Evolutionary conservation across 2,113 vertebrate genomes (phyloP).

Genomic region (Natator depressus): DNA sequence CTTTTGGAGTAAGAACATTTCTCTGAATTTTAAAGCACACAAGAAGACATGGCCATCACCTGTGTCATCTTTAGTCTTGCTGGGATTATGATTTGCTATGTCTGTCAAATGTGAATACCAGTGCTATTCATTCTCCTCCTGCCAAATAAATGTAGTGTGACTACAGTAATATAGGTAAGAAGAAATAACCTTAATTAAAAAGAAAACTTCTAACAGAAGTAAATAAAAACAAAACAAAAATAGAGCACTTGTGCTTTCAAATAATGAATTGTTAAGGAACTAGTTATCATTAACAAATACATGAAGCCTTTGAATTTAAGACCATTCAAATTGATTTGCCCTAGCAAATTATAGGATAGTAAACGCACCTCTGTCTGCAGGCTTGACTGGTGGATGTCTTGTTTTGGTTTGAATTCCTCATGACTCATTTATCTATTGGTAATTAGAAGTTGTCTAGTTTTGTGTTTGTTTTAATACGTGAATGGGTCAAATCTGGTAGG

Average conservation of each 20-base stretch:
- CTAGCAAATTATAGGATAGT: background rate
- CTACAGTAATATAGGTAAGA: background rate
- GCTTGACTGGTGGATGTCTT: conserved; percentile 49
- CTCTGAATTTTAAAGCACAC: background rate
- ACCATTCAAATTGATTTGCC: background rate
- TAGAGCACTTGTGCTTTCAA: background rate
- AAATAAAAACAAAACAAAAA: background rate
- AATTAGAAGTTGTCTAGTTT: conserved; percentile 70
- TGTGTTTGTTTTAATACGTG: conserved; percentile 57
- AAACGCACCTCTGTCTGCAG: background rate
- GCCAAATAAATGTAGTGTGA: background rate
- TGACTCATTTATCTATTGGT: conserved; percentile 43
- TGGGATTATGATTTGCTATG: background rate
- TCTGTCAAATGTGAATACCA: background rate
- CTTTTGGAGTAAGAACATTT: background rate
- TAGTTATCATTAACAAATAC: background rate
- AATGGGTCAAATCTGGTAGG: conserved; percentile 53
- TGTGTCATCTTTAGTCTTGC: background rate
- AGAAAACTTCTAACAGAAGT: background rate
- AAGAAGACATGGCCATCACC: background rate
- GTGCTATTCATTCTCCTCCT: background rate
- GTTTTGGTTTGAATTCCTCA: conserved; percentile 30
- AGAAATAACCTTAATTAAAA: background rate
- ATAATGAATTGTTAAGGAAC: background rate
- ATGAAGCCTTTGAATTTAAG: background rate